These are phyloP conservation scores for Aplodontia rufa DNA, from an alignment of 2,113 vertebrate genomes.

Conservation along the genomic window DNA sequence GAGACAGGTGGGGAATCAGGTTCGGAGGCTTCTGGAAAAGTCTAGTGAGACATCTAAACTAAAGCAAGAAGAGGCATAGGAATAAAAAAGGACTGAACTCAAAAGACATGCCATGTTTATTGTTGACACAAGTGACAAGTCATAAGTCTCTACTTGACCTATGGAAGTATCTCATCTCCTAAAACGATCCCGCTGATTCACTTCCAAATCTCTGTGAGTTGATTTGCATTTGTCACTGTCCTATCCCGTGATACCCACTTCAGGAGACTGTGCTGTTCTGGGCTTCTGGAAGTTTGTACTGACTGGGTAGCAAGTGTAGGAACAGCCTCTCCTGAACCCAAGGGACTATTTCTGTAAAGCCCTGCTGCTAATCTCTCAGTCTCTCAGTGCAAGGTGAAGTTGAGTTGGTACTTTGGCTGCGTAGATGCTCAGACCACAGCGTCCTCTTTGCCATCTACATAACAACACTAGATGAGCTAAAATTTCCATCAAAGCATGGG, in stretches of 20 bases:
- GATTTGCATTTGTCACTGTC: background rate
- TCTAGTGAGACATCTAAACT: background rate
- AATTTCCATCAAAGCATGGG: background rate
- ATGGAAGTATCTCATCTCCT: background rate
- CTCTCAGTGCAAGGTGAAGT: background rate
- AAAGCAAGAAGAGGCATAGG: background rate
- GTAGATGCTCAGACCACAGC: background rate
- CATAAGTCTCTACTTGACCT: background rate
- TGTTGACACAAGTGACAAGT: background rate
- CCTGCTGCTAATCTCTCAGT: too few species aligned
- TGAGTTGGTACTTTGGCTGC: background rate
- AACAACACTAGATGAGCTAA: background rate
- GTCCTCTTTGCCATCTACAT: background rate
- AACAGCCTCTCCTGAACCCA: background rate
- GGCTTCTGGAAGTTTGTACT: background rate
- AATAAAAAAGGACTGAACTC: background rate
- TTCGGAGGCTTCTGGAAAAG: background rate
- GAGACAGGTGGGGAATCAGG: background rate
- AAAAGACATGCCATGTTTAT: background rate
- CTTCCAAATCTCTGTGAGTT: background rate
- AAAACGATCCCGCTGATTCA: background rate
- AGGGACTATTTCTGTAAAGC: background rate
- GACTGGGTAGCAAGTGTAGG: background rate
- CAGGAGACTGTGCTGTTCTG: accelerated
- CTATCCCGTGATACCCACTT: background rate